Percentiles rank a stretch among this genome's conserved stretches.
These are phyloP conservation scores for Chloropsis cyanopogon DNA, from an alignment of 2,113 vertebrate genomes.

Conservation along the genomic window DNA sequence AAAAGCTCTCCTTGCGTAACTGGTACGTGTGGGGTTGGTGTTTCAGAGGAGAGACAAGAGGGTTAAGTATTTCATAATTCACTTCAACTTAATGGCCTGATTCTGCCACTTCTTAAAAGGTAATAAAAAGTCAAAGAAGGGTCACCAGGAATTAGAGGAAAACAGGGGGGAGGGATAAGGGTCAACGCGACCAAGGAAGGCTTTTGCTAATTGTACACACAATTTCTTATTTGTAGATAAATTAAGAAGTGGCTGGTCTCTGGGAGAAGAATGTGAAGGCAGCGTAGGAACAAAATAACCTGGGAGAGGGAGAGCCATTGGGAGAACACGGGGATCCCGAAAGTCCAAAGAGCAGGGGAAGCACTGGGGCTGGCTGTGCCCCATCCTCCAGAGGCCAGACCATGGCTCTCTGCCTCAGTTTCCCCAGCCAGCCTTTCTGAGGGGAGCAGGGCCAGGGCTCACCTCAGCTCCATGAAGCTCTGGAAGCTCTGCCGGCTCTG, in stretches of 20 bases:
- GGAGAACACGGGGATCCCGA: fast-evolving
- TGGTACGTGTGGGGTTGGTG: neutral
- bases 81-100: constrained; percentile 12
- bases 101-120: constrained; percentile 41
- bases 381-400: neutral
- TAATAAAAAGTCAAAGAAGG: constrained; percentile 30
- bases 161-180: neutral
- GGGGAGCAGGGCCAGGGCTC: neutral
- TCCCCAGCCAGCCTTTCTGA: neutral
- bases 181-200: neutral
- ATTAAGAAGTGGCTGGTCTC: neutral
- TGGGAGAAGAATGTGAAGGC: neutral
- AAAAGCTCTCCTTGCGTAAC: fast-evolving
- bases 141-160: constrained; percentile 4
- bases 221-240: neutral
- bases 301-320: fast-evolving
- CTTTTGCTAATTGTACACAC: neutral
- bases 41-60: neutral
- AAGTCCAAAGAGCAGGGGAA: neutral
- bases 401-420: neutral
- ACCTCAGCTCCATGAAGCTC: neutral
- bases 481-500: no score
- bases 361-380: neutral
- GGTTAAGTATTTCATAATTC: constrained; percentile 53
- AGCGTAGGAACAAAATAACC: neutral